phyloP scores from a whole-genome alignment of 2,113 vertebrate genomes.

The Elachura formosa region DNA sequence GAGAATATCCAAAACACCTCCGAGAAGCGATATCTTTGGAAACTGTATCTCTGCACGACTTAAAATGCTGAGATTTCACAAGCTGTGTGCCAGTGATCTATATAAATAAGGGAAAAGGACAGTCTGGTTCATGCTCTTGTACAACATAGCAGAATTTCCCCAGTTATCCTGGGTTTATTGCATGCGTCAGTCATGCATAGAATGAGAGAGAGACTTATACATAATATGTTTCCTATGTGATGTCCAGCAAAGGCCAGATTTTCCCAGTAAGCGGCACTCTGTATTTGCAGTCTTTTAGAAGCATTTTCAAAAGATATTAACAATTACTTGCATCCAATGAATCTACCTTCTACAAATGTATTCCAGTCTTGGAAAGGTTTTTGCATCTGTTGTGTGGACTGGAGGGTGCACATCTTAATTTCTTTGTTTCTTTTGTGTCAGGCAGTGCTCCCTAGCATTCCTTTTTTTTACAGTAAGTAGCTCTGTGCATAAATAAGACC shows the following conservation, averaged over 20 bases:
- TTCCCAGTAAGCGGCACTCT: neutral
- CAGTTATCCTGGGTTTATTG: neutral
- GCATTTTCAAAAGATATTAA: neutral
- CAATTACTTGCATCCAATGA: neutral
- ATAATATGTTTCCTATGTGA: neutral
- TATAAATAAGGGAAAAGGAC: neutral
- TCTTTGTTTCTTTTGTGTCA: neutral
- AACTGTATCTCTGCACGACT: neutral
- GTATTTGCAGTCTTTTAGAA: neutral
- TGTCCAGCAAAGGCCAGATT: neutral
- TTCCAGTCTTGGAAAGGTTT: neutral
- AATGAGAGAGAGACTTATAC: neutral
- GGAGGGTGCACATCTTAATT: neutral
- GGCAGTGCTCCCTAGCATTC: neutral
- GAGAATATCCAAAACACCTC: neutral
- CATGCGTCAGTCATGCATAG: neutral
- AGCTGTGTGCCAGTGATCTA: neutral
- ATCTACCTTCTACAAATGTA: neutral
- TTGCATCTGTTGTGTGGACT: neutral
- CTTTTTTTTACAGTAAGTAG: slow-evolving; percentile 16
- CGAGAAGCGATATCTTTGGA: neutral
- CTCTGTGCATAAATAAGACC: neutral
- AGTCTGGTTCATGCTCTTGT: neutral
- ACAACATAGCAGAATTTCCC: neutral
- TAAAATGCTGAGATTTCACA: neutral